Base-by-base conservation (phyloP, 2,113 vertebrate species). In the Syngnathus scovelli region DNA sequence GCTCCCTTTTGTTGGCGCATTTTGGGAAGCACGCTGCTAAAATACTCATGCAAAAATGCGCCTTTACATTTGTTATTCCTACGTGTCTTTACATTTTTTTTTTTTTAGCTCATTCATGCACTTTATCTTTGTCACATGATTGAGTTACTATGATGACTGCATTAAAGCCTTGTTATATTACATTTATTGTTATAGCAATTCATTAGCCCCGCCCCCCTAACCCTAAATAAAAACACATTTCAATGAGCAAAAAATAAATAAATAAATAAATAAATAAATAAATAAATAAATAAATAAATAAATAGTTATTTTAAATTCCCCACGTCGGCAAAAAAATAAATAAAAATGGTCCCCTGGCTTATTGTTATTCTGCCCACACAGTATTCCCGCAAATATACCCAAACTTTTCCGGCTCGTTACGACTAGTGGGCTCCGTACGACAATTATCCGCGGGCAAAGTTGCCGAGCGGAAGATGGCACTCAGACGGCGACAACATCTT, bases 361-460 rank as follows among this genome's bases (percentile, higher is more conserved):
- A 48, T 41, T 33, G 4, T 51, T 5, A 58, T 11, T 65, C n/a
- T 23, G 27, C 65, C 58, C 13, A 49, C 44, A 63, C 51, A 16
- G 65, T 39, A 37, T 63, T 33, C 21, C 39, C 23, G 23, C 61
- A 60, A 41, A 38, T 39, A 66, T 60, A 56, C 61, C 54, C 65
- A 69, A 69, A 65, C 75, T 39, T 61, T 67, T 61, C 68, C 3
- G 27, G 21, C 77, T 81, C 80, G 75, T 85, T 83, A 84, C 64
- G 64, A 79, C 72, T 72, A 2, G 38, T 64, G 70, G 64, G 44
- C 81, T 70, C 43, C 65, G 64, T 78, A 84, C 78, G 66, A 77
- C 86, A 89, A 83, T 88, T 88, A 88, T 65, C 78, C 70, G 41
- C 75, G 27, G 70, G 73, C 73, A 51, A 65, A 67, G 38, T 13